Evolutionary conservation across 2,888 invertebrate species (phyloP).

Genomic region (Chelonus formosanus): DNA sequence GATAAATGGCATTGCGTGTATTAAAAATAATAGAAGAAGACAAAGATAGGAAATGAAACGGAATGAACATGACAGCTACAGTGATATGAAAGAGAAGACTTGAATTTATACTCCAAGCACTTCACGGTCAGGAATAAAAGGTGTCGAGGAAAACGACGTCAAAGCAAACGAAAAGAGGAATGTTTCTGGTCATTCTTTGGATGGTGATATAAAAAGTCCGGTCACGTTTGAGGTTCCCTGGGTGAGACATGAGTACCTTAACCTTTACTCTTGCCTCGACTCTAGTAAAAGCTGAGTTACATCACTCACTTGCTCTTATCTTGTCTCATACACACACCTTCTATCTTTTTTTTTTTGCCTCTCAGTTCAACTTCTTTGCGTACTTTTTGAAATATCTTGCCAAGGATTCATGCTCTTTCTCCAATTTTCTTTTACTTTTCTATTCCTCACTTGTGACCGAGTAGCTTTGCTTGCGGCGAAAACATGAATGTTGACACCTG

Average conservation of each 20-base stretch:
- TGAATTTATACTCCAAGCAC: slow-evolving; percentile 29
- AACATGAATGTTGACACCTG: slow-evolving; percentile 40
- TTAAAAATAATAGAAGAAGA: not conserved
- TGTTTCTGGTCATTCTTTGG: slow-evolving; percentile 55
- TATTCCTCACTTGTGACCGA: slow-evolving; percentile 17
- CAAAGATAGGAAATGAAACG: slow-evolving; percentile 18
- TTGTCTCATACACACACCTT: slow-evolving; percentile 30
- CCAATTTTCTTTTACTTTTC: slow-evolving; percentile 14
- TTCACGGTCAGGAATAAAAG: slow-evolving; percentile 40
- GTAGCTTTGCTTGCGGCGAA: slow-evolving; percentile 24
- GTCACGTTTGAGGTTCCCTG: slow-evolving; percentile 55
- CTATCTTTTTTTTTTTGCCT: slow-evolving; percentile 27
- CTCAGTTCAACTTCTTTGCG: slow-evolving; percentile 23
- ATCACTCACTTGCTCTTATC: slow-evolving; percentile 37
- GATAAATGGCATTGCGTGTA: not conserved
- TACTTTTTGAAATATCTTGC: slow-evolving; percentile 13
- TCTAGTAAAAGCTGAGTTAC: slow-evolving; percentile 32
- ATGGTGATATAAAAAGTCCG: slow-evolving; percentile 53
- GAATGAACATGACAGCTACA: slow-evolving; percentile 15
- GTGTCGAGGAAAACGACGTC: slow-evolving; percentile 48
- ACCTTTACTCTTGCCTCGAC: slow-evolving; percentile 53
- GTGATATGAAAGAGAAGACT: slow-evolving; percentile 21
- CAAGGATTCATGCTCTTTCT: slow-evolving; percentile 1
- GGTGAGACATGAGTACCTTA: slow-evolving; percentile 57
- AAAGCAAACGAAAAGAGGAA: slow-evolving; percentile 51